A percentile compares a stretch with the other conserved stretches of the same genome.
These are phyloP conservation scores for Eupithecia tripunctaria DNA, from an alignment of 2,888 invertebrate genomes.

Conservation along the genomic window DNA sequence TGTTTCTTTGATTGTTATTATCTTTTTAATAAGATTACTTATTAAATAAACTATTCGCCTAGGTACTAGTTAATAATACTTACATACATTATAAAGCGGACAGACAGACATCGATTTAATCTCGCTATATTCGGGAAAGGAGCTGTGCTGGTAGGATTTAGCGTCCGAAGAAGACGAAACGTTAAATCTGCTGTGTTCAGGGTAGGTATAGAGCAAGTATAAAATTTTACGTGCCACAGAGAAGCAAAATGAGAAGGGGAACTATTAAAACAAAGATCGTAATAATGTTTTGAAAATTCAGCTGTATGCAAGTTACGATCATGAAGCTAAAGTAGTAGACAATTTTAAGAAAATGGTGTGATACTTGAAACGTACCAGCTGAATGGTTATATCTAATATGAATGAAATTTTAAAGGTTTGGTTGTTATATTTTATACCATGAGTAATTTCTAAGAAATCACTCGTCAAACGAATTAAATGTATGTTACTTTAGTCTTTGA, in stretches of 20 bases:
- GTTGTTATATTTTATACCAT: too few relatives aligned
- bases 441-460: too few relatives aligned
- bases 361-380: not conserved
- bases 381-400: not conserved
- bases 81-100: not conserved
- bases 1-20: too few relatives aligned
- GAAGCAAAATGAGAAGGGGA: not conserved
- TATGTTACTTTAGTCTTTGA: too few relatives aligned
- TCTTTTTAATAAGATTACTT: too few relatives aligned
- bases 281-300: too few relatives aligned
- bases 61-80: too few relatives aligned
- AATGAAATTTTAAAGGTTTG: too few relatives aligned
- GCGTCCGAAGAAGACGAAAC: conserved; percentile 5
- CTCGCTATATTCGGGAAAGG: not conserved
- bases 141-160: conserved; percentile 3
- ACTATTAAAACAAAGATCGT: not conserved
- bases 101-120: not conserved
- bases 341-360: not conserved
- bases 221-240: conserved; percentile 7
- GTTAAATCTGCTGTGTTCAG: conserved; percentile 10
- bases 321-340: not conserved
- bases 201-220: not conserved
- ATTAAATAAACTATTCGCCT: too few relatives aligned
- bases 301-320: not conserved
- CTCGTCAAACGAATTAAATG: too few relatives aligned